Conservation (phyloP, 2,113 vertebrate species). For the Agapornis roseicollis region DNA sequence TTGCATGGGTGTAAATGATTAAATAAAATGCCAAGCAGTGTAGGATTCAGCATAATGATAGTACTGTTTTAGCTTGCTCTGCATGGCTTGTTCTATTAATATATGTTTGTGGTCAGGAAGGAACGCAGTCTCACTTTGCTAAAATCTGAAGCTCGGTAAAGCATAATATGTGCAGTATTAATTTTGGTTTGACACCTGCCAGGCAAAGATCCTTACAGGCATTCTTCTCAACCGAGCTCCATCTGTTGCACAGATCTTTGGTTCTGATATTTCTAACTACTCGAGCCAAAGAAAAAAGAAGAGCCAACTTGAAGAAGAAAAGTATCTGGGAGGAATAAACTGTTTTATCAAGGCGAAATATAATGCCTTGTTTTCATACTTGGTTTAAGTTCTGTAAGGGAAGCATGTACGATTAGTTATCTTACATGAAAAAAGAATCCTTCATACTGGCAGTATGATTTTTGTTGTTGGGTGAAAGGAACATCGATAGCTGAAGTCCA, state of each 20-base stretch:
- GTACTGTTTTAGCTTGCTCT: conserved; percentile 33
- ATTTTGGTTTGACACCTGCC: conserved; percentile 66
- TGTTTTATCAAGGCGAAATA: background rate
- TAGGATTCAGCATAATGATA: conserved; percentile 8
- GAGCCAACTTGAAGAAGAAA: background rate
- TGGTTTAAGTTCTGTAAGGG: background rate
- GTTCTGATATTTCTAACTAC: conserved; percentile 20
- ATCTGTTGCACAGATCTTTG: conserved; percentile 15
- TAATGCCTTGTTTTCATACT: background rate
- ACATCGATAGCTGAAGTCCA: background rate
- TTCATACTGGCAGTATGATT: conserved; percentile 15
- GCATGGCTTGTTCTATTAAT: conserved; percentile 54
- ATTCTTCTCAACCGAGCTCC: background rate
- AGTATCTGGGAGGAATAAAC: background rate
- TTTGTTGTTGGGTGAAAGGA: conserved; percentile 48
- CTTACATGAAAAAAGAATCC: conserved; percentile 54
- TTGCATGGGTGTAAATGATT: background rate
- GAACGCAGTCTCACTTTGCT: background rate
- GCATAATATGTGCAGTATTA: conserved; percentile 48
- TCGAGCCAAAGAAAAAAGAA: background rate
- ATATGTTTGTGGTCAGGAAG: conserved; percentile 34
- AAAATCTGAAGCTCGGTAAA: conserved; percentile 21
- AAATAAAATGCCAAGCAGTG: background rate
- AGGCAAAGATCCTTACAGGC: conserved; percentile 29
- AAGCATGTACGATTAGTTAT: conserved; percentile 17